These are phyloP conservation scores for Chloroceryle aenea DNA, from an alignment of 2,113 vertebrate species.

Conservation along the genomic window DNA sequence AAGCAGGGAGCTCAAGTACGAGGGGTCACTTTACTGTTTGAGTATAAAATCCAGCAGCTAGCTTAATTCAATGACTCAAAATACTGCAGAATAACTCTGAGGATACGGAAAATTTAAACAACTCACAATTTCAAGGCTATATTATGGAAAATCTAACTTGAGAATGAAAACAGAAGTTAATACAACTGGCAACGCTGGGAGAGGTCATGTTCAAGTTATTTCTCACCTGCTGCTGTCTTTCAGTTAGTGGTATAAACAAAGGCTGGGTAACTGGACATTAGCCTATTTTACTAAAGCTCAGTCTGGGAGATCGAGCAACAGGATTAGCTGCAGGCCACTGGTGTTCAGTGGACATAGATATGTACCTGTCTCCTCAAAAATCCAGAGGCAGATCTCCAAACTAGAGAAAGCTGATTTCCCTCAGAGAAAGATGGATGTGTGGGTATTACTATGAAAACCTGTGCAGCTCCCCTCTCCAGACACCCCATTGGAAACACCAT, in stretches of 20 bases:
- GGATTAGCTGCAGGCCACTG: neutral
- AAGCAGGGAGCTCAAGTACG: slow-evolving; percentile 46
- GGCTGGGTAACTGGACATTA: neutral
- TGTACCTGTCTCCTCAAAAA: neutral
- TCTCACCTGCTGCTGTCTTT: slow-evolving; percentile 8
- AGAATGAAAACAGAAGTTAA: slow-evolving; percentile 37
- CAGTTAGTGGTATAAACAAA: neutral
- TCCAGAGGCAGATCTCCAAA: neutral
- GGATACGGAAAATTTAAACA: slow-evolving; percentile 26
- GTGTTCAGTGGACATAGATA: neutral
- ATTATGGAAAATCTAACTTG: slow-evolving; percentile 6
- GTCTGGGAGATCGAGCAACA: neutral
- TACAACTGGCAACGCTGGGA: neutral
- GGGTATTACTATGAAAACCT: neutral
- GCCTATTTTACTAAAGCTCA: neutral
- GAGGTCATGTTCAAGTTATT: neutral
- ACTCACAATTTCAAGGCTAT: slow-evolving; percentile 2
- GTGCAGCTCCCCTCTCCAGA: neutral
- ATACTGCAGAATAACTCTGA: slow-evolving; percentile 7
- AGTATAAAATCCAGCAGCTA: slow-evolving; percentile 31
- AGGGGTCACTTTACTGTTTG: neutral
- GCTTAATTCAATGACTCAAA: slow-evolving; percentile 46
- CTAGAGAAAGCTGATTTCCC: neutral
- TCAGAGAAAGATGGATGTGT: neutral
- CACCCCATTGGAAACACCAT: neutral